Evolutionary conservation across 2,888 invertebrate species (phyloP).

Genomic region (Acholoe squamosa): DNA sequence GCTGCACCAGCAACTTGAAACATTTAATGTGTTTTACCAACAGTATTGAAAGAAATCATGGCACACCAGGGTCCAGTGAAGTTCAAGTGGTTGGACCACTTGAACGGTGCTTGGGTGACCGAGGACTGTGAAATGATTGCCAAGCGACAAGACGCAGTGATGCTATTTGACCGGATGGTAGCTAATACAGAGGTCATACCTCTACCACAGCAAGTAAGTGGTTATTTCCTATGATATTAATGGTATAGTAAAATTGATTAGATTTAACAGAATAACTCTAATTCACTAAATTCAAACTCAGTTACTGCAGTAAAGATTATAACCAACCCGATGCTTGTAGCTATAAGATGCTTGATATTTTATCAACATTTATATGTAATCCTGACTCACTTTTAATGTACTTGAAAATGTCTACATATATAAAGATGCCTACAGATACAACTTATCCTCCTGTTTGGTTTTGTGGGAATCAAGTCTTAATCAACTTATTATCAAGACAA

Average conservation of each 20-base stretch:
- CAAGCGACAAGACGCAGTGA: conserved; percentile 77
- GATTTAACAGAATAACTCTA: too few species aligned
- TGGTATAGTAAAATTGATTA: too few species aligned
- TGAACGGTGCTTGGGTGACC: conserved; percentile 86
- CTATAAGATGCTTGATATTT: too few species aligned
- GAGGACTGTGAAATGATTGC: conserved; percentile 86
- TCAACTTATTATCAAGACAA: background rate
- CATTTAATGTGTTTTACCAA: background rate
- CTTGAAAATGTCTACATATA: too few species aligned
- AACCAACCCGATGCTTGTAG: too few species aligned
- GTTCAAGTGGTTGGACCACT: conserved; percentile 86
- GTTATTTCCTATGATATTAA: too few species aligned
- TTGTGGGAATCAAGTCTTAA: background rate
- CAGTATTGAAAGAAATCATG: conserved; percentile 53
- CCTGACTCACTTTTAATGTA: too few species aligned
- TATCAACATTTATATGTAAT: too few species aligned
- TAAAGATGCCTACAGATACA: background rate
- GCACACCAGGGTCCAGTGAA: conserved; percentile 72
- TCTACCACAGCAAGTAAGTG: conserved; percentile 75
- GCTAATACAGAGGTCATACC: conserved; percentile 84
- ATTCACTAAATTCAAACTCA: too few species aligned
- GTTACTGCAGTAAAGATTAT: too few species aligned
- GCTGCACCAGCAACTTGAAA: too few species aligned
- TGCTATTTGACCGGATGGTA: conserved; percentile 85
- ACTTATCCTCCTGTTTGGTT: too few species aligned